Conservation (phyloP, 2,113 vertebrate genomes). For the Tragelaphus buxtoni region DNA sequence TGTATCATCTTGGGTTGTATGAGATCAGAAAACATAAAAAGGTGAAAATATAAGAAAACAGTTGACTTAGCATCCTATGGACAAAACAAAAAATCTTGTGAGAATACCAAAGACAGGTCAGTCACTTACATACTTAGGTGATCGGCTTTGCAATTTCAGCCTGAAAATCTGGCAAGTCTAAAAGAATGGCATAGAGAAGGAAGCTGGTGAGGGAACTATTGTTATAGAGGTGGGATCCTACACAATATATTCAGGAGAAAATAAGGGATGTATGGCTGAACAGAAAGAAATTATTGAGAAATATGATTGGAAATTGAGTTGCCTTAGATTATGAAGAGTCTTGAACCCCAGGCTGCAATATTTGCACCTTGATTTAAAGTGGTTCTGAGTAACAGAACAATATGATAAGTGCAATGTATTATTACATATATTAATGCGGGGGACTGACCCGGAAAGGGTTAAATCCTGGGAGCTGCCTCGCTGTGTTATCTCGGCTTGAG, state of each 20-base stretch:
- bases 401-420: background rate
- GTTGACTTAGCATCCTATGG: background rate
- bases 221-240: background rate
- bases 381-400: background rate
- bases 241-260: background rate
- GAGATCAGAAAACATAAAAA: background rate
- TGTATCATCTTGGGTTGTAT: background rate
- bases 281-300: background rate
- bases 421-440: no score
- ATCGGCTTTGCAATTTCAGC: background rate
- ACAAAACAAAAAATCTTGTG: background rate
- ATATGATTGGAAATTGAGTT: background rate
- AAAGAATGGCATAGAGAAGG: background rate
- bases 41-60: background rate
- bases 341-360: background rate
- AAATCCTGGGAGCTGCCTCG: no score
- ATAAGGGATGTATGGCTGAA: background rate
- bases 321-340: background rate
- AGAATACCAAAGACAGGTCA: background rate
- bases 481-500: no score
- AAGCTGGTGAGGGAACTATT: background rate
- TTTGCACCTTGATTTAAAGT: background rate
- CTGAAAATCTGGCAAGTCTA: background rate
- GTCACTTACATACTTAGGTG: background rate
- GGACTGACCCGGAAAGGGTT: no score